These are phyloP conservation scores for Daphoenositta chrysoptera DNA, from an alignment of 2,113 vertebrate genomes.

Conservation along the genomic window DNA sequence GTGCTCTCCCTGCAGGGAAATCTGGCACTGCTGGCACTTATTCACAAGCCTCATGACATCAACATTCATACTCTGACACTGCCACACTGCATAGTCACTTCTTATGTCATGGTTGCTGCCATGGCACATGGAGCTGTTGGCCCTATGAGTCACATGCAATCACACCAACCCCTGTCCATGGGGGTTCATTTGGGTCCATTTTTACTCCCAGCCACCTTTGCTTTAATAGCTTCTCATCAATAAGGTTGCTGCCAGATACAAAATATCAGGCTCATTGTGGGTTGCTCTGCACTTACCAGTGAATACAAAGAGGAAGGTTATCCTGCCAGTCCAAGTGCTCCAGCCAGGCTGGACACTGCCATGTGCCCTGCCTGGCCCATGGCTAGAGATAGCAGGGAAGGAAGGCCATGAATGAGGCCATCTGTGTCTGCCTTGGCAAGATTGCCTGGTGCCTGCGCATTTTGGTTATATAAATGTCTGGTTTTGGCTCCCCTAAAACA, in stretches of 20 bases:
- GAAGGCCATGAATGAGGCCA: background rate
- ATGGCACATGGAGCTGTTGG: background rate
- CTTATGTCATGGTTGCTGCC: background rate
- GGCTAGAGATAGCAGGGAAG: background rate
- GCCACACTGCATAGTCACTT: background rate
- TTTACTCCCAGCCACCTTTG: background rate
- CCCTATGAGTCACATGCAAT: background rate
- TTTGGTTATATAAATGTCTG: background rate
- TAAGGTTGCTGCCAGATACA: background rate
- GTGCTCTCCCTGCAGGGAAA: background rate
- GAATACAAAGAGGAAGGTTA: background rate
- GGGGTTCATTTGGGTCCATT: no score
- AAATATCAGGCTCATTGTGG: background rate
- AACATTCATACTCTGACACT: background rate
- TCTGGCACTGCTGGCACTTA: background rate
- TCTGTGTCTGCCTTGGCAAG: background rate
- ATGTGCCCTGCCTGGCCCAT: rapidly evolving
- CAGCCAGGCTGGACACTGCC: background rate
- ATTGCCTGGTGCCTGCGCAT: background rate
- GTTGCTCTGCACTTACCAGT: background rate
- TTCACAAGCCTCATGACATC: background rate
- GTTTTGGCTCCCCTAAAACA: background rate
- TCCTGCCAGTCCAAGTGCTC: background rate
- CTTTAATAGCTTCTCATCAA: background rate
- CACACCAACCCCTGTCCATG: background rate